Evolutionary conservation across 2,888 invertebrate species (phyloP).

Genomic region (Ochropleura leucogaster): DNA sequence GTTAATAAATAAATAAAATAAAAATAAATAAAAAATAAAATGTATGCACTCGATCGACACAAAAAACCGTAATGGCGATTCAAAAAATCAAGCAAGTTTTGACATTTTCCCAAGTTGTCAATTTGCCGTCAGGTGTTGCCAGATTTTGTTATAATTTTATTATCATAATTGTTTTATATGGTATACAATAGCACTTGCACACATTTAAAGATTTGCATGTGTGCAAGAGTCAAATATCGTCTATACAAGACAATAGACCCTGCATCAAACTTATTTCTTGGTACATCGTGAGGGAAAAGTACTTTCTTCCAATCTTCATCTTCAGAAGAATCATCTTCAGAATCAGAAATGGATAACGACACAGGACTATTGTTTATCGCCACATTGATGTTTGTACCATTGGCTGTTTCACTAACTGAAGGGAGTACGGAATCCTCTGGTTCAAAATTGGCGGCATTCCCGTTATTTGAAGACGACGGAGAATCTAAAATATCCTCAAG

Average conservation of each 20-base stretch:
- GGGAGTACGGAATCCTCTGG: neutral
- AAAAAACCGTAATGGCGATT: neutral
- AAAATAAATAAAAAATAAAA: neutral
- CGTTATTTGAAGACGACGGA: slow-evolving; percentile 5
- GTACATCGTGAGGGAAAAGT: too few species aligned
- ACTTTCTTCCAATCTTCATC: too few species aligned
- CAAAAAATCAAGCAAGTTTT: neutral
- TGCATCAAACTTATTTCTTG: too few species aligned
- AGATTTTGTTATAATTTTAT: too few species aligned
- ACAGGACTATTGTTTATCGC: too few species aligned
- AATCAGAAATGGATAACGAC: too few species aligned
- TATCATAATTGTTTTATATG: neutral
- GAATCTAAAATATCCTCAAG: neutral
- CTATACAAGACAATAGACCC: too few species aligned
- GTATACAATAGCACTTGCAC: neutral
- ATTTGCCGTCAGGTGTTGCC: too few species aligned
- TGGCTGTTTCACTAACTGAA: neutral
- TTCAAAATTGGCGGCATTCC: slow-evolving; percentile 5
- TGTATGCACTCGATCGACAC: neutral
- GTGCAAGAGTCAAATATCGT: neutral
- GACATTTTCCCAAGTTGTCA: too few species aligned
- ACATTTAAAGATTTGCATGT: neutral
- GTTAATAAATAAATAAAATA: too few species aligned
- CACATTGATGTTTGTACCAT: too few species aligned
- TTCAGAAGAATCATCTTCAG: too few species aligned